Evolutionary conservation across 2,113 vertebrate species (phyloP).

Genomic region (Brachypteracias leptosomus): DNA sequence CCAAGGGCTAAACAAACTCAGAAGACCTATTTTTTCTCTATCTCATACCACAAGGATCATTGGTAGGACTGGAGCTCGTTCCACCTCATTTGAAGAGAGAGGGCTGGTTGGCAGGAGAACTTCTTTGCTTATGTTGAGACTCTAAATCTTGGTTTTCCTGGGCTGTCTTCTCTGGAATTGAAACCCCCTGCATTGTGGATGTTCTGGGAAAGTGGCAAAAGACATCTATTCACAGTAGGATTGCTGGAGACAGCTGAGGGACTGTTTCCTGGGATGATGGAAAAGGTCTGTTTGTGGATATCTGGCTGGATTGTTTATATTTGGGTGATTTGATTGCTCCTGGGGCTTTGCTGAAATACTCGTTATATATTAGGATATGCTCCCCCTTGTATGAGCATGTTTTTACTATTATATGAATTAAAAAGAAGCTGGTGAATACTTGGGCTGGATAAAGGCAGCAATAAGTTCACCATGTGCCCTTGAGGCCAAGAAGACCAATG

Average conservation of each 20-base stretch:
- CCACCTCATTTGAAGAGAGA: neutral
- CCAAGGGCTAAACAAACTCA: neutral
- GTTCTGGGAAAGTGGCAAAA: slow-evolving; percentile 58
- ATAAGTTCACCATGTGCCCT: neutral
- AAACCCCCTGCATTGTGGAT: neutral
- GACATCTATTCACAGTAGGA: slow-evolving; percentile 50
- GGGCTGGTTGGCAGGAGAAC: neutral
- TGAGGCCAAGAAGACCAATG: neutral
- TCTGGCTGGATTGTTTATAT: slow-evolving; percentile 2
- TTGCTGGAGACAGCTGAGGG: slow-evolving; percentile 58
- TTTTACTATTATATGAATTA: neutral
- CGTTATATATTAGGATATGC: neutral
- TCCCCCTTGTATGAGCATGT: neutral
- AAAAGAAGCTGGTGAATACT: slow-evolving; percentile 9
- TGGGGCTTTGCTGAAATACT: slow-evolving; percentile 47
- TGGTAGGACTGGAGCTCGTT: neutral
- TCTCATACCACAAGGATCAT: neutral
- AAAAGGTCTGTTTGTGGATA: slow-evolving; percentile 29
- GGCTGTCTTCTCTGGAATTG: neutral
- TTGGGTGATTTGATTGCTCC: slow-evolving; percentile 30
- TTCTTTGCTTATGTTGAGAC: neutral
- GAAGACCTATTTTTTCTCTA: neutral
- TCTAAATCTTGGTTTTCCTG: slow-evolving; percentile 6
- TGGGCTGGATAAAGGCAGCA: neutral
- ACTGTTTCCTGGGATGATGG: slow-evolving; percentile 43